Percentiles rank a stretch among this genome's conserved stretches.
Evolutionary conservation across 2,113 vertebrate species (phyloP).

Genomic region (Pseudolaguvia tuberculata): DNA sequence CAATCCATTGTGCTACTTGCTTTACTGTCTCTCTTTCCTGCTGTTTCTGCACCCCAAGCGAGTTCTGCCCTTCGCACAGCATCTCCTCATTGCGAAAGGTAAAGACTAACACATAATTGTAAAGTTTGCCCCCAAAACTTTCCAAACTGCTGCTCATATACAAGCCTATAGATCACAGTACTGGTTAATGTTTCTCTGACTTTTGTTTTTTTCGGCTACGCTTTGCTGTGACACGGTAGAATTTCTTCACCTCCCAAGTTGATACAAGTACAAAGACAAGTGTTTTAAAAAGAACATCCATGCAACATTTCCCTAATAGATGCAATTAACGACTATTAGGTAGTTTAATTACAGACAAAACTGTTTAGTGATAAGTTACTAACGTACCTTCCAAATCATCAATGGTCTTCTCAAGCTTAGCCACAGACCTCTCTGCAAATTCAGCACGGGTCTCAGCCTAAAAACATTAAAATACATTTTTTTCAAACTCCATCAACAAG

Average conservation of each 20-base stretch:
- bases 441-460: slow-evolving; percentile 95
- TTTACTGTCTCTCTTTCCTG: not conserved
- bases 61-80: not conserved
- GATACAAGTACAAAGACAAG: too few species aligned
- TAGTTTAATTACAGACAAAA: not conserved
- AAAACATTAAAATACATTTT: not conserved
- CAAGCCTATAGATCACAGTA: not conserved
- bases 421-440: slow-evolving; percentile 94
- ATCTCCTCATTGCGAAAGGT: not conserved
- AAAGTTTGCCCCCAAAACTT: not conserved
- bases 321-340: not conserved
- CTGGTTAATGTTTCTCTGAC: not conserved
- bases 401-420: slow-evolving; percentile 96
- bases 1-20: not conserved
- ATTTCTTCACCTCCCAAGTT: too few species aligned
- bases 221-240: not conserved
- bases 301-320: not conserved
- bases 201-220: not conserved
- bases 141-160: not conserved
- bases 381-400: slow-evolving; percentile 94
- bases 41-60: not conserved
- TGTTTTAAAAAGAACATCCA: not conserved
- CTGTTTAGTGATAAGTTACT: not conserved
- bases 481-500: not conserved
- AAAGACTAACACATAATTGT: not conserved